A percentile compares a stretch with the other conserved stretches of the same genome.
These are phyloP conservation scores for Staurois parvus DNA, from an alignment of 2,797 vertebrate species.

Conservation along the genomic window DNA sequence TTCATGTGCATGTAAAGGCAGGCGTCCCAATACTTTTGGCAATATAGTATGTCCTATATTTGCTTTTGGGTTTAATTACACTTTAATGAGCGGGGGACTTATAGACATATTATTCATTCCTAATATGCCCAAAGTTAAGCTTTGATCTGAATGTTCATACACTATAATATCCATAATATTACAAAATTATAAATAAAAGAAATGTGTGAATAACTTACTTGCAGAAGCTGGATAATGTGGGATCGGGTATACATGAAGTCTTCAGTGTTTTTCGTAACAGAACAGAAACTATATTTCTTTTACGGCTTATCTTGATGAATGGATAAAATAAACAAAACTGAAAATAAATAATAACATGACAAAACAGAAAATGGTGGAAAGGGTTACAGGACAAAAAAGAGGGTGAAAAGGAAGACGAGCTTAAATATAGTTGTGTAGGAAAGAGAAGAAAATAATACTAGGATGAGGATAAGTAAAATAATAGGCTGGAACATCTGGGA, in stretches of 20 bases:
- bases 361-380: slow-evolving; percentile 73
- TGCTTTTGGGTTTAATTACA: too few relatives aligned
- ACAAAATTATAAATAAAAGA: background rate
- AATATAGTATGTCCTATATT: too few relatives aligned
- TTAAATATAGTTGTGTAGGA: slow-evolving; percentile 99
- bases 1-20: too few relatives aligned
- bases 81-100: too few relatives aligned
- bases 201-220: slow-evolving; percentile 48
- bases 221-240: slow-evolving; percentile 22
- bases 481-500: slow-evolving; percentile 99
- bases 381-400: slow-evolving; percentile 97
- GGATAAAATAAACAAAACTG: slow-evolving; percentile 83
- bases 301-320: slow-evolving; percentile 89
- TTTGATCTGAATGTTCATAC: background rate
- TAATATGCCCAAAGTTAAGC: too few relatives aligned
- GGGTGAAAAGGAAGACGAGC: slow-evolving; percentile 98
- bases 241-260: slow-evolving; percentile 72
- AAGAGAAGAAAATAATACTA: slow-evolving; percentile 98
- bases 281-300: slow-evolving; percentile 86
- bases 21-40: too few relatives aligned
- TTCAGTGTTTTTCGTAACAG: slow-evolving; percentile 85
- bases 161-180: too few relatives aligned
- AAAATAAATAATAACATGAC: slow-evolving; percentile 78
- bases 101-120: too few relatives aligned
- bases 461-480: slow-evolving; percentile 99